Conservation (phyloP, 30 jellyfish, hydroid and myxozoan species). For the Aurelia sp. region DNA sequence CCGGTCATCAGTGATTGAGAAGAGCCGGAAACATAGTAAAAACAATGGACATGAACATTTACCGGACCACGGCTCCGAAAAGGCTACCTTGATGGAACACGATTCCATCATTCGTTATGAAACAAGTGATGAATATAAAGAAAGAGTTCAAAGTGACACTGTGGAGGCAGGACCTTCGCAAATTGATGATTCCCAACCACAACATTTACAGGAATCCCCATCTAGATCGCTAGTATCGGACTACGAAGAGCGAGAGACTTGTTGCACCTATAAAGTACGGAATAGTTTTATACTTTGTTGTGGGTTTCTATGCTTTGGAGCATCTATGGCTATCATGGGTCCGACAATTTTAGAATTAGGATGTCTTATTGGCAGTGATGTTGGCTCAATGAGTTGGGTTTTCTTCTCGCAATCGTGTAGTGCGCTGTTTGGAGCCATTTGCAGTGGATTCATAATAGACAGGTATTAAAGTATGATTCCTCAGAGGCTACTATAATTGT, state of each 20-base stretch:
- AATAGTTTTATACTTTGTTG: constrained; percentile 94
- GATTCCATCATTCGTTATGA: neutral
- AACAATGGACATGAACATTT: neutral
- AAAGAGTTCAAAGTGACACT: neutral
- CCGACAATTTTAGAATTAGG: constrained; percentile 99
- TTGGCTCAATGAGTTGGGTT: constrained; percentile 99
- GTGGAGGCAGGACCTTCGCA: constrained; percentile 29
- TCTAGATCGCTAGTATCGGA: constrained; percentile 19
- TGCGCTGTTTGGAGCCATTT: constrained; percentile 97
- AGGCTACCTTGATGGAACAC: neutral
- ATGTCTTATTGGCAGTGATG: constrained; percentile 96
- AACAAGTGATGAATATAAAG: constrained; percentile 1
- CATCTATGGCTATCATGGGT: constrained; percentile 99
- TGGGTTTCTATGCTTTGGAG: constrained; percentile 98
- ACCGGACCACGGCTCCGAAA: neutral
- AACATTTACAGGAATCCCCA: neutral
- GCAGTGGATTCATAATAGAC: constrained; percentile 97
- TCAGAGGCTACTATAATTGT: too few relatives aligned
- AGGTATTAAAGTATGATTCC: constrained; percentile 28
- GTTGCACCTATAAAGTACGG: constrained; percentile 96
- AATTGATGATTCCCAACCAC: neutral
- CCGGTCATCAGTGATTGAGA: constrained; percentile 55
- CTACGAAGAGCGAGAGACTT: constrained; percentile 63
- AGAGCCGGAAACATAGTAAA: constrained; percentile 4
- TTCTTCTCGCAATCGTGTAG: constrained; percentile 98